Evolutionary conservation across 2,888 invertebrate species (phyloP), one percentile per base, ranked within the genome.

Genomic region (Nomada fabriciana): DNA sequence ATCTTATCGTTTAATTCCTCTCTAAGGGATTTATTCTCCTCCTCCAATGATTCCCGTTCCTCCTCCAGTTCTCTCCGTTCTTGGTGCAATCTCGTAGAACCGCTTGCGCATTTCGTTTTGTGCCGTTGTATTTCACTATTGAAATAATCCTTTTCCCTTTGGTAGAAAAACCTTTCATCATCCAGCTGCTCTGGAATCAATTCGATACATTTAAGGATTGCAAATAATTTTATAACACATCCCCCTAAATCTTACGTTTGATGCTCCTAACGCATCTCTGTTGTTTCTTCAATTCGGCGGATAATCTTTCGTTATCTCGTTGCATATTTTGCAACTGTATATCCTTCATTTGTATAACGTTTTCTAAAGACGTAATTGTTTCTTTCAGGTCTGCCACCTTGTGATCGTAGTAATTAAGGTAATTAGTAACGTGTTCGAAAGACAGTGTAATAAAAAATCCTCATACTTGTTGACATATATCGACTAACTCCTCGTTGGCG

Each of bases 91-190:
- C 83, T 89, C 10, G 88, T 83, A 18, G 78, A 29, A n/a, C 77
- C 79, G 10, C 74, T 73, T 7, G 50, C 68, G 42, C 64, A 82
- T 18, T 90, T 91, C 85, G 92, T 92, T 76, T 94, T 93, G 73
- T 88, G 92, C 76, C 91, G 93, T 85, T 93, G 94, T 93, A 94
- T 94, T 91, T 95, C 95, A 65, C 94, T 93, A 77, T 94, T 94
- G 77, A 95, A 95, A 77, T 94, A 93, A 84, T 95, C 94, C 86
- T 95, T 95, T 89, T 95, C 95, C 88, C 94, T 94, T 82, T 94
- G 94, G 90, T 95, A 95, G 88, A 94, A 95, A 78, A 94, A 94
- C 89, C 95, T 94, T 92, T 95, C 95, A 84, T 95, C 95, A 81
- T 94, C 94, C 82, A 95, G 90, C 91, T 95, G 95, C 91, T 95